These are phyloP conservation scores for Hemithea aestivaria DNA, from an alignment of 2,888 invertebrate genomes.

Conservation along the genomic window DNA sequence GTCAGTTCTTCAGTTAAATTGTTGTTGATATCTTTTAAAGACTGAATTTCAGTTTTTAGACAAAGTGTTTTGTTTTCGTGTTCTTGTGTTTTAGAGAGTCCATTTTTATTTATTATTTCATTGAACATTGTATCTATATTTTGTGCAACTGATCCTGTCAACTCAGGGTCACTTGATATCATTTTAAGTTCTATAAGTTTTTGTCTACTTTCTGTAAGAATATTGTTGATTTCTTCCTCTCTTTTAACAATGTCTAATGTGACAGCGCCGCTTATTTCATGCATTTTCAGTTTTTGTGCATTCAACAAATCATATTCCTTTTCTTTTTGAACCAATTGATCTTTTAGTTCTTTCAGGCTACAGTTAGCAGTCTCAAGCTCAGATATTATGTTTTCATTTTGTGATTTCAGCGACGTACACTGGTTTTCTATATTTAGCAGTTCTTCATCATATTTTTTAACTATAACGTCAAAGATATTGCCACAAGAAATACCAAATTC, in stretches of 20 bases:
- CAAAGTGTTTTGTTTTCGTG: constrained; percentile 35
- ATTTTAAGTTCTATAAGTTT: constrained; percentile 44
- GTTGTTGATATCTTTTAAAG: constrained; percentile 36
- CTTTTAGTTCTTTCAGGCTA: constrained; percentile 43
- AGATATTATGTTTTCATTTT: constrained; percentile 36
- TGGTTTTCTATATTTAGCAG: constrained; percentile 33
- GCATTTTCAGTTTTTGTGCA: constrained; percentile 50
- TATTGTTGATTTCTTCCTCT: constrained; percentile 47
- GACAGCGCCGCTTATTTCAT: constrained; percentile 59
- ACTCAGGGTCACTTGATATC: constrained; percentile 35
- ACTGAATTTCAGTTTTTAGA: constrained; percentile 32
- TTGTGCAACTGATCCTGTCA: constrained; percentile 31
- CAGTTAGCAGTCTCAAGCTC: constrained; percentile 44
- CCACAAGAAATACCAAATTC: constrained; percentile 44
- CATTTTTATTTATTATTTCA: constrained; percentile 33
- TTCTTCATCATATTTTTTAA: constrained; percentile 39
- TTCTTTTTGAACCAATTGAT: constrained; percentile 48
- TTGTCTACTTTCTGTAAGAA: constrained; percentile 40
- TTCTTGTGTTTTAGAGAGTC: too few species aligned
- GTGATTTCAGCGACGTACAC: constrained; percentile 29
- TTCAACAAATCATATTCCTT: constrained; percentile 51
- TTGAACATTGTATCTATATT: constrained; percentile 47
- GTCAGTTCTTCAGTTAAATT: constrained; percentile 31
- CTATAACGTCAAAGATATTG: constrained; percentile 43
- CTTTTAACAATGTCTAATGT: constrained; percentile 57